A percentile compares a stretch with the other conserved stretches of the same genome.
These are phyloP conservation scores for Enteromius viviparus DNA, from an alignment of 2,797 vertebrate genomes.

Conservation along the genomic window DNA sequence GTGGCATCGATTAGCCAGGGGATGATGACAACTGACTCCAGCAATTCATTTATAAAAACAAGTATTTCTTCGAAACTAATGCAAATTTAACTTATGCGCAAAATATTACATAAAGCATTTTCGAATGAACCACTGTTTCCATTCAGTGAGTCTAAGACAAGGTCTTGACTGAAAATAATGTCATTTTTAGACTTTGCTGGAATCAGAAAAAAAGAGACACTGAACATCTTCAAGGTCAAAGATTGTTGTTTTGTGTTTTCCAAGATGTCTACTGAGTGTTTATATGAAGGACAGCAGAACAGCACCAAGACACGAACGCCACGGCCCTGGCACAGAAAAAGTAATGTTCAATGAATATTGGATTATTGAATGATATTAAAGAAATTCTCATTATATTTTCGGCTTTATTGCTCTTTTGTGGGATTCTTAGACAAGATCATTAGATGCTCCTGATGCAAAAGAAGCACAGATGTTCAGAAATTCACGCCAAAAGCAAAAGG, in stretches of 20 bases:
- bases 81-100: not conserved
- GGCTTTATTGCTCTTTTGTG: slow-evolving; percentile 7
- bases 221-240: not conserved
- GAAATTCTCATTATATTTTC: not conserved
- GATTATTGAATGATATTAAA: not conserved
- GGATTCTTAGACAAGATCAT: not conserved
- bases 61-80: no score
- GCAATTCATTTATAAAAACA: not conserved
- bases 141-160: not conserved
- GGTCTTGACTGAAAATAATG: not conserved
- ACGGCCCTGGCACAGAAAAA: not conserved
- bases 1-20: not conserved
- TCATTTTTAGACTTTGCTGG: no score
- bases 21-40: not conserved
- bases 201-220: not conserved
- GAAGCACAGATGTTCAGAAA: not conserved
- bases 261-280: not conserved
- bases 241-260: not conserved
- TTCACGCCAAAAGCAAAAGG: slow-evolving; percentile 5
- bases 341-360: not conserved
- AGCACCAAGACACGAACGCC: not conserved
- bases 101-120: not conserved
- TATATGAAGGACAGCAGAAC: not conserved
- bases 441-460: not conserved
- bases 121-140: not conserved